phyloP scores from a whole-genome alignment of 2,113 vertebrate genomes.

The Emydura subglobosa region DNA sequence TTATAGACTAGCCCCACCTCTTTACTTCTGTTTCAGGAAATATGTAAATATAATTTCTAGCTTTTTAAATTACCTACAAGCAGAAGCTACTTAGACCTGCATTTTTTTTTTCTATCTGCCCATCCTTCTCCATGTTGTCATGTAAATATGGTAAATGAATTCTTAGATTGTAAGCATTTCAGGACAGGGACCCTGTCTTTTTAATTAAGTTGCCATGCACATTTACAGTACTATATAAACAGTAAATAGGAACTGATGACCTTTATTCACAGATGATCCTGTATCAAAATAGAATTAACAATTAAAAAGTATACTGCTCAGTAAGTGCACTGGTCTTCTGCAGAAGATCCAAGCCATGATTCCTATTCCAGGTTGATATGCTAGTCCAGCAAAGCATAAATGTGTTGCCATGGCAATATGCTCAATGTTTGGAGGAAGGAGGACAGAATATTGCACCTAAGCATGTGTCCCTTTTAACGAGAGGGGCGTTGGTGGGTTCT shows the following conservation, averaged over 20 bases:
- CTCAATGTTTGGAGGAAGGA: background rate
- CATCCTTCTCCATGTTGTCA: background rate
- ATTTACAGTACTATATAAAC: background rate
- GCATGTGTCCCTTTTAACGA: background rate
- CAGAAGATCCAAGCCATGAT: background rate
- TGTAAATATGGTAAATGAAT: background rate
- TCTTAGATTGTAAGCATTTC: background rate
- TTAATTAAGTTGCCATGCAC: background rate
- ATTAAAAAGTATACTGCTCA: slow-evolving; percentile 2
- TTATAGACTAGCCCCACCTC: background rate
- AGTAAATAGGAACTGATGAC: background rate
- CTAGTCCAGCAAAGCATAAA: background rate
- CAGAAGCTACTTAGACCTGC: background rate
- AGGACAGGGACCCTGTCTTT: background rate
- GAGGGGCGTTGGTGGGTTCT: background rate
- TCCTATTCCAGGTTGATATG: background rate
- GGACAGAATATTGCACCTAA: background rate
- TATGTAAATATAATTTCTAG: background rate
- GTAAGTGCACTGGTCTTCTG: background rate
- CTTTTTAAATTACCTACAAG: background rate
- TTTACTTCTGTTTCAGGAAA: background rate
- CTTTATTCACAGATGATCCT: background rate
- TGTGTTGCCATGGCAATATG: background rate
- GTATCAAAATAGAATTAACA: background rate
- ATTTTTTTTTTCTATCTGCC: no score